Evolutionary conservation across 2,797 vertebrate species (phyloP).

Genomic region (Enoplosus armatus): DNA sequence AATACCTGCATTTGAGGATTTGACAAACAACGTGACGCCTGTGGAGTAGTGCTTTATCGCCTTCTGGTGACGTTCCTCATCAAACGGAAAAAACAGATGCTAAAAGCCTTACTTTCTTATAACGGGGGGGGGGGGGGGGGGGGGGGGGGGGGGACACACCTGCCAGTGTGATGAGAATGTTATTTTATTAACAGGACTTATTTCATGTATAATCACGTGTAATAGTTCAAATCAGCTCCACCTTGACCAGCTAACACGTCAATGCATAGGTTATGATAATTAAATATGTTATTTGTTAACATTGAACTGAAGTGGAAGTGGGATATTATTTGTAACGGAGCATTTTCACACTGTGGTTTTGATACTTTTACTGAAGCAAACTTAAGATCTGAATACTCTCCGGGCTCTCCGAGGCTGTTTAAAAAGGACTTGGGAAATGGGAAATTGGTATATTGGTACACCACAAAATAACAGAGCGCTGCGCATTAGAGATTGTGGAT

Average conservation of each 20-base stretch:
- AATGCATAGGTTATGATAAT: neutral
- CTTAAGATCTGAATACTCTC: too few species aligned
- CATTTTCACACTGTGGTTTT: too few species aligned
- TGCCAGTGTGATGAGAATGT: too few species aligned
- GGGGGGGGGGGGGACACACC: too few species aligned
- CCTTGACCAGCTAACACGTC: too few species aligned
- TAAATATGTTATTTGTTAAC: neutral
- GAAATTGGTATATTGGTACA: neutral
- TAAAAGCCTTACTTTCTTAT: too few species aligned
- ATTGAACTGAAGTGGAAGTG: too few species aligned
- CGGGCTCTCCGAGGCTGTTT: neutral
- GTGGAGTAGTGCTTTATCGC: neutral
- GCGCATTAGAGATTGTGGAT: neutral
- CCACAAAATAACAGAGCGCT: neutral
- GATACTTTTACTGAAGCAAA: too few species aligned
- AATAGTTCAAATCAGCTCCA: neutral
- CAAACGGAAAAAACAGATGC: neutral
- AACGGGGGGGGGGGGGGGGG: too few species aligned
- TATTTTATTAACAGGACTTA: too few species aligned
- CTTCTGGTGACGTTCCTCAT: neutral
- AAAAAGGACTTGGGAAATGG: neutral
- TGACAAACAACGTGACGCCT: neutral
- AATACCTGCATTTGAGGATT: neutral
- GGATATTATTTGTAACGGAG: too few species aligned
- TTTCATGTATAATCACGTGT: too few species aligned